These are phyloP conservation scores for Vannuccia rotundouncinata DNA, from an alignment of 2,888 invertebrate species.

Conservation along the genomic window DNA sequence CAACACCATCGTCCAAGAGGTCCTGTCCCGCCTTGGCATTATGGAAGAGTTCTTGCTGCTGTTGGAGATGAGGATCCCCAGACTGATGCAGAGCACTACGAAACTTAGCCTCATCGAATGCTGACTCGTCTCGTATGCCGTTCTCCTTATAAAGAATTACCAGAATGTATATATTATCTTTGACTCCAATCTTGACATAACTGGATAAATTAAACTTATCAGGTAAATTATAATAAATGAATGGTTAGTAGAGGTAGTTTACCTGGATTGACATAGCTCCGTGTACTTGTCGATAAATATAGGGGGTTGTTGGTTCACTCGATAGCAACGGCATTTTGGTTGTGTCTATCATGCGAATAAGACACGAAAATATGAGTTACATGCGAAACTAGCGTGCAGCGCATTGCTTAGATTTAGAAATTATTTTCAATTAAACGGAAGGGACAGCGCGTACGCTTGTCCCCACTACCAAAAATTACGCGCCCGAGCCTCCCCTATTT, in stretches of 20 bases:
- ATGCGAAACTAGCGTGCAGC: too few relatives aligned
- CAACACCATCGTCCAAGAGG: background rate
- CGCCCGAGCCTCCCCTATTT: slow-evolving; percentile 16
- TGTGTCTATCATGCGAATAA: background rate
- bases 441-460: too few relatives aligned
- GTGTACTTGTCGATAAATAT: background rate
- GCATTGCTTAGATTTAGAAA: too few relatives aligned
- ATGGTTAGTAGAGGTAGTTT: too few relatives aligned
- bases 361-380: too few relatives aligned
- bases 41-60: background rate
- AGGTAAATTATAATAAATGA: too few relatives aligned
- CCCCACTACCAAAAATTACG: slow-evolving; percentile 28
- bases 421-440: too few relatives aligned
- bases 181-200: too few relatives aligned
- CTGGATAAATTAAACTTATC: too few relatives aligned
- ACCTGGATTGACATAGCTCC: background rate
- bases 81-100: background rate
- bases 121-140: background rate
- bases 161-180: too few relatives aligned
- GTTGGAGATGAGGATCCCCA: background rate
- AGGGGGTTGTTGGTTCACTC: background rate
- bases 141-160: too few relatives aligned
- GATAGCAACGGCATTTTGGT: slow-evolving; percentile 3
- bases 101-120: background rate
- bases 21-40: background rate